Evolutionary conservation across 2,113 vertebrate genomes (phyloP).

Genomic region (Oryzias melastigma): DNA sequence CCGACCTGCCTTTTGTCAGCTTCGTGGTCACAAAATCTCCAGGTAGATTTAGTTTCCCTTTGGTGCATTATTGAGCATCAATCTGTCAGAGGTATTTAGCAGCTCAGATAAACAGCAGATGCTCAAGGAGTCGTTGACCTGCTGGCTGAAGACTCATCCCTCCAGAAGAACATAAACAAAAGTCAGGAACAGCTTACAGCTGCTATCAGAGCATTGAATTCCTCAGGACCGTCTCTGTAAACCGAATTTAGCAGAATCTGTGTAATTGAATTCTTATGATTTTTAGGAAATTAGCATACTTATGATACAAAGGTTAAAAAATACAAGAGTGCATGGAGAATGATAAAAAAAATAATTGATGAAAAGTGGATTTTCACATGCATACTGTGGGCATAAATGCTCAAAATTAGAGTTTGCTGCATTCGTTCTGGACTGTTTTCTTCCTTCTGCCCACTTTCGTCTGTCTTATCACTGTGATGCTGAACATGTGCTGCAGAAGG

Average conservation of each 20-base stretch:
- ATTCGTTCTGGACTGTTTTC: constrained; percentile 10
- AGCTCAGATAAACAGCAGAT: constrained; percentile 35
- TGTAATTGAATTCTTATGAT: no score
- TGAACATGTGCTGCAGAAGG: constrained; percentile 26
- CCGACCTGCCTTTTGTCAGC: constrained; percentile 57
- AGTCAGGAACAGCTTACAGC: constrained; percentile 51
- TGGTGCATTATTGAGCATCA: constrained; percentile 3
- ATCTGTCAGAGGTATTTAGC: constrained; percentile 41
- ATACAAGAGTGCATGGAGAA: not conserved
- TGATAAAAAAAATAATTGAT: not conserved
- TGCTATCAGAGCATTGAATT: constrained; percentile 29
- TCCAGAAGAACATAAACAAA: constrained; percentile 70
- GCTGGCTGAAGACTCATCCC: constrained; percentile 41
- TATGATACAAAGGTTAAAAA: no score
- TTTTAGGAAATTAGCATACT: no score
- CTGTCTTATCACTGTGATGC: constrained; percentile 25
- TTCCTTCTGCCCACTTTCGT: not conserved
- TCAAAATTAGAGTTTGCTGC: constrained; percentile 3
- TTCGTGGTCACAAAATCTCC: constrained; percentile 71
- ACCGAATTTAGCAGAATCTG: not conserved
- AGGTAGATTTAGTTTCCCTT: constrained; percentile 57
- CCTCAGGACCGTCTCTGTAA: constrained; percentile 18
- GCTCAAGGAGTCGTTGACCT: constrained; percentile 63
- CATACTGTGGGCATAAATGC: not conserved
- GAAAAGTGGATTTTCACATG: constrained; percentile 14